phyloP scores from a whole-genome alignment of 2,888 invertebrate species.

The Enchytraeus crypticus region DNA sequence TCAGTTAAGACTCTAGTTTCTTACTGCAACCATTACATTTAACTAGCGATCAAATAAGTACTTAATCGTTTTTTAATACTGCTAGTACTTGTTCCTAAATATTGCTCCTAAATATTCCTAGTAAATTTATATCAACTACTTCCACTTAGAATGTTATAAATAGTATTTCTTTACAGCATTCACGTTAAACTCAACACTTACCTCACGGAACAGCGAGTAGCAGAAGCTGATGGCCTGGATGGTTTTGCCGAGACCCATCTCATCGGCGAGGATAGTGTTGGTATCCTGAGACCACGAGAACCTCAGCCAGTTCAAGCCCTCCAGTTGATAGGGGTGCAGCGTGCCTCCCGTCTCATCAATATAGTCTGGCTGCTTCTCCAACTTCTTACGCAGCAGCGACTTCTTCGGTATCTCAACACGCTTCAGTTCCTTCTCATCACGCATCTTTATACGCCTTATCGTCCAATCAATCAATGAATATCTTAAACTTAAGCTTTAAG shows the following conservation, averaged over 20 bases:
- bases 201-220: conserved; percentile 28
- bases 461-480: too few species aligned
- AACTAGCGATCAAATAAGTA: too few species aligned
- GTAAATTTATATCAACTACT: too few species aligned
- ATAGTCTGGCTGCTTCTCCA: conserved; percentile 82
- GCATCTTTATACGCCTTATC: background rate
- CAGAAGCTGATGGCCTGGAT: conserved; percentile 30
- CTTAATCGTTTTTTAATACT: too few species aligned
- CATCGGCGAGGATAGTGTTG: conserved; percentile 31
- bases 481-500: too few species aligned
- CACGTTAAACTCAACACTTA: too few species aligned
- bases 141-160: too few species aligned
- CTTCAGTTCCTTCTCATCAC: conserved; percentile 15
- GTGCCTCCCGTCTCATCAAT: conserved; percentile 81
- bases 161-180: too few species aligned
- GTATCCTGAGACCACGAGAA: conserved; percentile 30
- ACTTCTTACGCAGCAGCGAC: conserved; percentile 54
- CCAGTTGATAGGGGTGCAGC: conserved; percentile 90
- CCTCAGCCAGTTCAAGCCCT: conserved; percentile 52
- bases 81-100: too few species aligned
- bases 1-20: too few species aligned
- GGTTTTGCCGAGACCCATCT: conserved; percentile 32
- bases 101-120: too few species aligned
- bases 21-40: too few species aligned
- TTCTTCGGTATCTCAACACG: conserved; percentile 29